phyloP scores from a whole-genome alignment of 2,888 invertebrate genomes.

The Poecilus cupreus region DNA sequence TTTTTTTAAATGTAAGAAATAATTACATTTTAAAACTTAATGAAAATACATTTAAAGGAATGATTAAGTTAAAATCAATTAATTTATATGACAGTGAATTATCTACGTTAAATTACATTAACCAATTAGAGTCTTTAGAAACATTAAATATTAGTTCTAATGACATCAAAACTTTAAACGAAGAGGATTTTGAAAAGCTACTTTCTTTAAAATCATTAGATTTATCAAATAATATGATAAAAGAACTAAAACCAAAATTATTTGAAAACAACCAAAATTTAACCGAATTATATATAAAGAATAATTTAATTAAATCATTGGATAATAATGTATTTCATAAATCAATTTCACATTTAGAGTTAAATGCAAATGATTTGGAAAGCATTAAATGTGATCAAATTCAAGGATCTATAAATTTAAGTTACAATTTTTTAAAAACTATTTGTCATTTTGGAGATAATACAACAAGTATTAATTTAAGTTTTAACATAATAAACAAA shows the following conservation, averaged over 20 bases:
- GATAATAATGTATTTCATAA: background rate
- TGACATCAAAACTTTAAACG: background rate
- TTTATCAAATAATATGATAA: background rate
- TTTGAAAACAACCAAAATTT: background rate
- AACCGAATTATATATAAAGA: background rate
- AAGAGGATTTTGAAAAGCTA: background rate
- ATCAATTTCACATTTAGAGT: background rate
- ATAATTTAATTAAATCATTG: background rate
- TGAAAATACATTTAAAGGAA: conserved; percentile 78
- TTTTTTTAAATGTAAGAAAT: background rate
- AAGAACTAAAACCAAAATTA: background rate
- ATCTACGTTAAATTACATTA: background rate
- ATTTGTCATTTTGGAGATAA: background rate
- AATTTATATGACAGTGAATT: conserved; percentile 35
- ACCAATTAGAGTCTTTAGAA: background rate
- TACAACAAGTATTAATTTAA: background rate
- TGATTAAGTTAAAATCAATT: conserved; percentile 75
- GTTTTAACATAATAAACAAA: background rate
- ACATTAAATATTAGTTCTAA: background rate
- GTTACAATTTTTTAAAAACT: background rate
- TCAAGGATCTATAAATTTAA: background rate
- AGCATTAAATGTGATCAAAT: background rate
- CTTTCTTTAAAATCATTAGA: background rate
- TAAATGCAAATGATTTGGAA: background rate
- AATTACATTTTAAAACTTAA: conserved; percentile 69